Evolutionary conservation across 2,113 vertebrate species (phyloP).

Genomic region (Tonatia bakeri): DNA sequence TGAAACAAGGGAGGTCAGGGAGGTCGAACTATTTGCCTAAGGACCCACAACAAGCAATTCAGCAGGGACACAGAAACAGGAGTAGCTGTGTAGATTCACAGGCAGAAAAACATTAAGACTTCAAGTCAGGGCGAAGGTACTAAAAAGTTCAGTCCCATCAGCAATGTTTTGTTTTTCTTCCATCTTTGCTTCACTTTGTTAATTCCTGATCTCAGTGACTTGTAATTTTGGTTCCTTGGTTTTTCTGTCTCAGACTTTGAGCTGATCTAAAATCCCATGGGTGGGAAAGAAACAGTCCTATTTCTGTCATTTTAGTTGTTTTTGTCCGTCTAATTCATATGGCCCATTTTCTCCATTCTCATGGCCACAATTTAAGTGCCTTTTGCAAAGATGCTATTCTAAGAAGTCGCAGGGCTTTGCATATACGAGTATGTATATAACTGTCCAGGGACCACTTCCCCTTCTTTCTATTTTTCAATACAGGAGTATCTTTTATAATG

Average conservation of each 20-base stretch:
- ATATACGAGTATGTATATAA: not conserved
- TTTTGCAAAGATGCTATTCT: not conserved
- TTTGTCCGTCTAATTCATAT: not conserved
- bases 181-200: not conserved
- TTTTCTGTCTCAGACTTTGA: not conserved
- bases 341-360: not conserved
- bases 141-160: not conserved
- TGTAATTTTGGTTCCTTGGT: not conserved
- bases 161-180: not conserved
- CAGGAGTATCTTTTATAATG: not conserved
- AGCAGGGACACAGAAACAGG: not conserved
- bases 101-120: not conserved
- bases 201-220: not conserved
- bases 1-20: not conserved
- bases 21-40: not conserved
- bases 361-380: not conserved
- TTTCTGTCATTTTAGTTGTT: not conserved
- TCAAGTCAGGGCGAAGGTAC: not conserved
- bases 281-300: not conserved
- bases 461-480: not conserved
- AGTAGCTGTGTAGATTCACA: not conserved
- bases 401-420: not conserved
- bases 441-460: not conserved
- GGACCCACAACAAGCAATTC: not conserved
- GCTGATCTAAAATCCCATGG: not conserved